phyloP scores from a whole-genome alignment of 1,140 invertebrate genomes.

The Nymphalis io region DNA sequence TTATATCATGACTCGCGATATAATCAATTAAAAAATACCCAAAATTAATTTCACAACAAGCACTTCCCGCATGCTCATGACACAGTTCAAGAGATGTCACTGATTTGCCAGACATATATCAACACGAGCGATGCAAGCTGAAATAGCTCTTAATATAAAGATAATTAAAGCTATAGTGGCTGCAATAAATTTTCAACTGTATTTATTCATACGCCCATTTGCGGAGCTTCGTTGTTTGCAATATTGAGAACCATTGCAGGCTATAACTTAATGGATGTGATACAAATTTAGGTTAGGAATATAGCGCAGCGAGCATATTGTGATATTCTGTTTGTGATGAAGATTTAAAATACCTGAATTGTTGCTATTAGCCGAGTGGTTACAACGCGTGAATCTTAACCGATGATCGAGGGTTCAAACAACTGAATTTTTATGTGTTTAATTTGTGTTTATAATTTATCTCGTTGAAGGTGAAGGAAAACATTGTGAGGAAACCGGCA shows the following conservation, averaged over 20 bases:
- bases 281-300: not conserved
- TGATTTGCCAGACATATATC: not conserved
- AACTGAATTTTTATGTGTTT: no score
- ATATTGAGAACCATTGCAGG: not conserved
- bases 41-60: not conserved
- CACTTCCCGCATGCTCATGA: not conserved
- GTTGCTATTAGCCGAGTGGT: no score
- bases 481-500: no score
- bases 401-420: no score
- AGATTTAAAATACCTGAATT: no score
- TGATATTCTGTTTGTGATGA: no score
- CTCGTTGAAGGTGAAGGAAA: no score
- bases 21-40: not conserved
- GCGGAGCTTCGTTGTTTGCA: not conserved
- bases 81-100: not conserved
- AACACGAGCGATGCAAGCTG: not conserved
- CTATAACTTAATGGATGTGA: constrained; percentile 6
- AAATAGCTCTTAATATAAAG: not conserved
- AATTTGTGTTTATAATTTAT: no score
- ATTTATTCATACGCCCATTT: constrained; percentile 5
- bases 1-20: no score
- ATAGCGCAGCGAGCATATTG: not conserved
- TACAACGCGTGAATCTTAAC: no score
- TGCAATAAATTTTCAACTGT: not conserved
- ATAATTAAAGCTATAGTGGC: not conserved